Percentiles rank a stretch among this genome's conserved stretches.
phyloP scores from a whole-genome alignment of 53 echinoderm and acorn worm genomes.

The Hippasteria phrygiana region DNA sequence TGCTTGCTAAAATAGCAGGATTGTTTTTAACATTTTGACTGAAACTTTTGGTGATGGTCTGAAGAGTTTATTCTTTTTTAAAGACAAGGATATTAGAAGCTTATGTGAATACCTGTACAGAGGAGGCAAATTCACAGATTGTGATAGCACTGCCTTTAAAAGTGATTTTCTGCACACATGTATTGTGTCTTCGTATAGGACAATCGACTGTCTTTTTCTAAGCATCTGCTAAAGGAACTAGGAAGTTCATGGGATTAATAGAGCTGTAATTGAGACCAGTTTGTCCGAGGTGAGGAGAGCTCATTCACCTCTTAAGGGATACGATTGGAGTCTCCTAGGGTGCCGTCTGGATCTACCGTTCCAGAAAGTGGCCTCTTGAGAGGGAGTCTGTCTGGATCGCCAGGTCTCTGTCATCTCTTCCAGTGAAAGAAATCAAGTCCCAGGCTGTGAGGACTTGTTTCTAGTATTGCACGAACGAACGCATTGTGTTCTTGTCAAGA shows the following conservation, averaged over 20 bases:
- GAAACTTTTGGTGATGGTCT: no score
- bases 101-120: no score
- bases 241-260: conserved; percentile 36
- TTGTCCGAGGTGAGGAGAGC: background rate
- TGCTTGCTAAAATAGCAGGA: no score
- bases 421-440: background rate
- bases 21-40: no score
- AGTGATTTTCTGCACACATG: background rate
- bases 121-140: no score
- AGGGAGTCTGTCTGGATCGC: background rate
- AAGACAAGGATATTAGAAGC: no score
- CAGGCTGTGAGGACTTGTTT: background rate
- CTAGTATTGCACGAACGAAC: background rate
- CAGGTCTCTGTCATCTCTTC: conserved; percentile 25
- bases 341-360: background rate
- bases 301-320: conserved; percentile 4
- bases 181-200: background rate
- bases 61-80: no score
- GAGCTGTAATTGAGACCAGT: conserved; percentile 24
- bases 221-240: conserved; percentile 22
- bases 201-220: background rate
- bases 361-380: background rate
- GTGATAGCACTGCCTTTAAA: no score
- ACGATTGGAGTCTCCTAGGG: background rate
- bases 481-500: background rate